Conservation (phyloP, 2,888 invertebrate genomes). For the Fragum sueziense region DNA sequence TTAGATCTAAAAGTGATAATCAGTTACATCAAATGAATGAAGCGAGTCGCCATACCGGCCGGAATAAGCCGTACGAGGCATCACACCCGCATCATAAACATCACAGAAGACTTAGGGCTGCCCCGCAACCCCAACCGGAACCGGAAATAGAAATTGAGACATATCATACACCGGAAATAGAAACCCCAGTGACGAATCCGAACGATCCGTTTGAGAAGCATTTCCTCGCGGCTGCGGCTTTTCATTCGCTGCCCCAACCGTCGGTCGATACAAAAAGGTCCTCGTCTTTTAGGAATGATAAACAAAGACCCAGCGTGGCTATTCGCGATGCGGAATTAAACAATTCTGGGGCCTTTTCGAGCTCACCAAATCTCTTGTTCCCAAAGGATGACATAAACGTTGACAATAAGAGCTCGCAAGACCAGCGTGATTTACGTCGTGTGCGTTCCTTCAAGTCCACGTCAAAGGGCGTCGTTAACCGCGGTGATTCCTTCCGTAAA, state of each 20-base stretch:
- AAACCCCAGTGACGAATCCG: conserved; percentile 33
- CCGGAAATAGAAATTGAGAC: conserved; percentile 43
- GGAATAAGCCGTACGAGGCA: conserved; percentile 49
- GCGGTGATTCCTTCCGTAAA: conserved; percentile 91
- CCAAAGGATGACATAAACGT: conserved; percentile 54
- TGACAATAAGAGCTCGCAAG: conserved; percentile 21
- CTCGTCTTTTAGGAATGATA: conserved; percentile 59
- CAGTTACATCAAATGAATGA: conserved; percentile 21
- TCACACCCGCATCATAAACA: conserved; percentile 57
- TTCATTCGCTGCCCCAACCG: conserved; percentile 19
- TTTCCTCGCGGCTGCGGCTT: conserved; percentile 43
- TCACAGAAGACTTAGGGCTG: conserved; percentile 45
- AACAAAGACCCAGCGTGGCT: conserved; percentile 46
- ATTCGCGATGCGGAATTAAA: conserved; percentile 33
- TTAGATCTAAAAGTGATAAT: conserved; percentile 36
- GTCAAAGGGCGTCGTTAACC: conserved; percentile 94
- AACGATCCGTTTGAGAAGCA: conserved; percentile 60
- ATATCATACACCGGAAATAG: conserved; percentile 34
- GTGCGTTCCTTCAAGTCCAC: conserved; percentile 97
- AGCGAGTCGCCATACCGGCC: conserved; percentile 10
- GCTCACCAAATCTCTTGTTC: conserved; percentile 57
- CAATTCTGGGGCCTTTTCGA: conserved; percentile 49
- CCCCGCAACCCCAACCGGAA: conserved; percentile 30
- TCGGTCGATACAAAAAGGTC: conserved; percentile 31
- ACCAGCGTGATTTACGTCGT: conserved; percentile 81